phyloP scores from a whole-genome alignment of 1,140 invertebrate species.

The Leptinotarsa texana region DNA sequence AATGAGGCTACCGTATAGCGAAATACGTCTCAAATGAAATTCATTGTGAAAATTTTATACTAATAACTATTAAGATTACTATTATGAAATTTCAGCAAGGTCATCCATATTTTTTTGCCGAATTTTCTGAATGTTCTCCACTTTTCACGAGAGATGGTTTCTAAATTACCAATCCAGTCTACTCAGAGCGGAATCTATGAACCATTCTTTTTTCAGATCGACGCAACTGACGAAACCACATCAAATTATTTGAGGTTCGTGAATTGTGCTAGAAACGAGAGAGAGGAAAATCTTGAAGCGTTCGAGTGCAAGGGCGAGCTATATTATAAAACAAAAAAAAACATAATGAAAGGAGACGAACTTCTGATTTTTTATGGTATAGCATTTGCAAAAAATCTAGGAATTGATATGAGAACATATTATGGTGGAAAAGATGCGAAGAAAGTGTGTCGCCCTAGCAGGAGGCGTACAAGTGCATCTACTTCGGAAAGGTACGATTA shows the following conservation, averaged over 20 bases:
- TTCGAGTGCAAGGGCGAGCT: conserved; percentile 63
- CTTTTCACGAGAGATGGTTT: no score
- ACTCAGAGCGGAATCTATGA: no score
- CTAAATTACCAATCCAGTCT: no score
- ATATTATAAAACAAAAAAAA: conserved; percentile 61
- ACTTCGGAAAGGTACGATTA: background rate
- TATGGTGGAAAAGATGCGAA: background rate
- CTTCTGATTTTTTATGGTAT: conserved; percentile 64
- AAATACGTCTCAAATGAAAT: no score
- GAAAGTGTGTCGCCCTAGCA: background rate
- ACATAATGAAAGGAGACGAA: conserved; percentile 58
- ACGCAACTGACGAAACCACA: conserved; percentile 52
- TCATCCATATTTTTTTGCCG: no score
- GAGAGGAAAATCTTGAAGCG: conserved; percentile 62
- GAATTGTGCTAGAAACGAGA: conserved; percentile 60
- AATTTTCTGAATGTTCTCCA: no score
- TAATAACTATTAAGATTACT: no score
- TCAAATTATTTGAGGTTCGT: conserved; percentile 67
- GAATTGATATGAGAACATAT: conserved; percentile 34
- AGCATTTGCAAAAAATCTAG: conserved; percentile 56
- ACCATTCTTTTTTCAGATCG: conserved; percentile 21
- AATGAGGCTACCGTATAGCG: no score
- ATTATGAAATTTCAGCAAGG: no score
- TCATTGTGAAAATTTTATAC: no score
- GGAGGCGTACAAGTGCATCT: background rate